Evolutionary conservation across 1,140 invertebrate species (phyloP).

Genomic region (Musca domestica): DNA sequence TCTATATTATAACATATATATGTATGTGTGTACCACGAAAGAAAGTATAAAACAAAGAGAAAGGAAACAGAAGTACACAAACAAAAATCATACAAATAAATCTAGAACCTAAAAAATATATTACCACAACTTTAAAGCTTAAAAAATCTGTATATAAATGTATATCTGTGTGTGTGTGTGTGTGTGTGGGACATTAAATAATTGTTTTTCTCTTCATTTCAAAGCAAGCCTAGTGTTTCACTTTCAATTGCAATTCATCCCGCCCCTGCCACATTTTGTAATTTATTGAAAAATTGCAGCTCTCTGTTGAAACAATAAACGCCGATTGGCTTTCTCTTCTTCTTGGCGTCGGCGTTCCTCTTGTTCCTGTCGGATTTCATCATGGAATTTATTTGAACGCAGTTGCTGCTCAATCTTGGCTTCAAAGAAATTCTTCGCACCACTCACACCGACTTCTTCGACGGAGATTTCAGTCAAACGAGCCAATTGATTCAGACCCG

Average conservation of each 20-base stretch:
- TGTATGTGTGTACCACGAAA: too few species aligned
- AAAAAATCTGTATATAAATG: neutral
- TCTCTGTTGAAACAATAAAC: constrained; percentile 78
- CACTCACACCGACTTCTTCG: constrained; percentile 83
- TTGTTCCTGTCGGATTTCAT: constrained; percentile 83
- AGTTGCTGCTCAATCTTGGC: constrained; percentile 85
- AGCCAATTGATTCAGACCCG: constrained; percentile 78
- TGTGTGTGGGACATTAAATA: too few species aligned
- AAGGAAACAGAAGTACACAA: too few species aligned
- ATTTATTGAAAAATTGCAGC: constrained; percentile 70
- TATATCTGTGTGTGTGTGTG: too few species aligned
- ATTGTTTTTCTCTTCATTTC: too few species aligned
- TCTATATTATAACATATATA: too few species aligned
- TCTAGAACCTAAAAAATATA: constrained; percentile 19
- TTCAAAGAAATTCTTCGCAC: constrained; percentile 89
- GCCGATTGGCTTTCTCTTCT: constrained; percentile 72
- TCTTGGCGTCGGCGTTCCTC: constrained; percentile 77
- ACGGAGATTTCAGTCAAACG: constrained; percentile 84
- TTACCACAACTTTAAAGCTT: constrained; percentile 9
- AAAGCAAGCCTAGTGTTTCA: too few species aligned
- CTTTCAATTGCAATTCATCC: neutral
- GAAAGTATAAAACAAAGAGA: too few species aligned
- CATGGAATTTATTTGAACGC: constrained; percentile 79
- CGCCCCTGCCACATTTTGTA: neutral
- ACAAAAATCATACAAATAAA: too few species aligned